These are phyloP conservation scores for Tridacna gigas DNA, from an alignment of 2,888 invertebrate species.

Conservation along the genomic window DNA sequence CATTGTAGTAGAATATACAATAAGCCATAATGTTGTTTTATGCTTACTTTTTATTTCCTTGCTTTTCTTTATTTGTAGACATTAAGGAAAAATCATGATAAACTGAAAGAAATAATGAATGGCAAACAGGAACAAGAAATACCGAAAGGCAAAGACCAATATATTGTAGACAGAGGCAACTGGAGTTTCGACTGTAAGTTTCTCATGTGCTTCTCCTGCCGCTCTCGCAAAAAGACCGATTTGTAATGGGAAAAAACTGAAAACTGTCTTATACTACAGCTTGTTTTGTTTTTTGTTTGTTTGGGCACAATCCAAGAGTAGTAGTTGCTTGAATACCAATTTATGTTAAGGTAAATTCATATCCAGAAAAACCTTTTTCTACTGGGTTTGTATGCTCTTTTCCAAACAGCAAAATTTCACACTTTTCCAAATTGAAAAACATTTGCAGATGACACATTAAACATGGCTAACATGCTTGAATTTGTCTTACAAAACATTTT, in stretches of 20 bases:
- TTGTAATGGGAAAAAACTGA: conserved; percentile 54
- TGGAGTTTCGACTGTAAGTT: conserved; percentile 88
- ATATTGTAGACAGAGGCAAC: conserved; percentile 86
- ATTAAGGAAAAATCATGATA: conserved; percentile 84
- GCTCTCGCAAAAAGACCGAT: conserved; percentile 71
- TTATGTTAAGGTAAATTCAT: neutral
- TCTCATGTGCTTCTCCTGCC: conserved; percentile 80
- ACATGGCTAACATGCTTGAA: too few relatives aligned
- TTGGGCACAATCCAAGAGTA: conserved; percentile 2
- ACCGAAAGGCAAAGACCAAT: conserved; percentile 86
- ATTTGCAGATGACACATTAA: too few relatives aligned
- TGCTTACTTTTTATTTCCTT: neutral
- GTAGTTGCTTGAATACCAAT: neutral
- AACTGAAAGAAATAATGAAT: conserved; percentile 55
- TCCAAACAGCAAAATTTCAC: too few relatives aligned
- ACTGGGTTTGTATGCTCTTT: too few relatives aligned
- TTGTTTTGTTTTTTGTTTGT: neutral
- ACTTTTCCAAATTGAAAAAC: too few relatives aligned
- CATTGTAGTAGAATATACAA: neutral
- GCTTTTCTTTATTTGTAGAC: conserved; percentile 78
- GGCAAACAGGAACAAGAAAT: conserved; percentile 85
- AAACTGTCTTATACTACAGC: conserved; percentile 14
- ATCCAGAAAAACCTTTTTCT: too few relatives aligned
- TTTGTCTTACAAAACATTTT: too few relatives aligned
- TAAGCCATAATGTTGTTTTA: too few relatives aligned